These are phyloP conservation scores for Eriosoma lanigerum DNA, from an alignment of 1,140 invertebrate species.

Conservation along the genomic window DNA sequence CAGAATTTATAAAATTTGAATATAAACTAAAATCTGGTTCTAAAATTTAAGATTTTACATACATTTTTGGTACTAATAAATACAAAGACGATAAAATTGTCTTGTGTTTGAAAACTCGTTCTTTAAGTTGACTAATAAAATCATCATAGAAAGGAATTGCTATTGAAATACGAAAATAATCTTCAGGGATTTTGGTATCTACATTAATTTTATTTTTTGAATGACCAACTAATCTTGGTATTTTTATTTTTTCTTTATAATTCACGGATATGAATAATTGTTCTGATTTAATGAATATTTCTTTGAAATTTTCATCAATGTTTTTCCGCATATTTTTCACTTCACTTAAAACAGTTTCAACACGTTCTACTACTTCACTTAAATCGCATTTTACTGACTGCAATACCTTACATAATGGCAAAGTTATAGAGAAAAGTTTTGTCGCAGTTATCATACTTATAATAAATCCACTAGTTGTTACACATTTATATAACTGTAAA, in stretches of 20 bases:
- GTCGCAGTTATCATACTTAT: background rate
- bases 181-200: too few species aligned
- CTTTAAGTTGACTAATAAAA: too few species aligned
- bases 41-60: too few species aligned
- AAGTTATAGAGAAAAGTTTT: background rate
- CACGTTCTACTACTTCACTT: background rate
- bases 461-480: background rate
- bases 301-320: background rate
- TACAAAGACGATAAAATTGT: too few species aligned
- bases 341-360: background rate
- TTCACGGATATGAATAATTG: background rate
- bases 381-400: background rate
- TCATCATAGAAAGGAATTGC: too few species aligned
- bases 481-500: background rate
- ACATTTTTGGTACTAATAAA: too few species aligned
- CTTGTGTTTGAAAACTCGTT: too few species aligned
- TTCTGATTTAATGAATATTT: background rate
- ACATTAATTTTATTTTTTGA: slow-evolving; percentile 8
- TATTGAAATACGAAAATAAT: too few species aligned
- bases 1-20: too few species aligned
- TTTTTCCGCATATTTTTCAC: slow-evolving; percentile 11
- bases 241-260: background rate
- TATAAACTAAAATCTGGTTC: too few species aligned
- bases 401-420: background rate
- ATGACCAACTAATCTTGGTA: background rate